Conservation (phyloP, 2,888 invertebrate species). For the Tetanocera ferruginea region DNA sequence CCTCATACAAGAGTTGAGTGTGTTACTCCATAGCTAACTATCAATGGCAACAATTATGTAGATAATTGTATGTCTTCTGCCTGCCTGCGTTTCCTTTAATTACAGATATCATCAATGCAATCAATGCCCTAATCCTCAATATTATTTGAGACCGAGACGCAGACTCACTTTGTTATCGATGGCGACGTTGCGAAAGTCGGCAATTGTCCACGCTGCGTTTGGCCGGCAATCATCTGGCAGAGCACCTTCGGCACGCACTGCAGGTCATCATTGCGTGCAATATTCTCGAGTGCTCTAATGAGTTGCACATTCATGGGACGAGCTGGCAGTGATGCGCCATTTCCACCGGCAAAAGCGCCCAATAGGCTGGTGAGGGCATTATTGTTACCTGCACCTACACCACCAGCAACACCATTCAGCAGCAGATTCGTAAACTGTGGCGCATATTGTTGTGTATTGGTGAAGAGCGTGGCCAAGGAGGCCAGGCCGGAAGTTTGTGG, state of each 20-base stretch:
- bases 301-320: constrained; percentile 66
- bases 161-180: constrained; percentile 67
- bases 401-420: constrained; percentile 52
- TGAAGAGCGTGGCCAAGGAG: constrained; percentile 59
- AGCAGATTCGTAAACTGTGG: constrained; percentile 67
- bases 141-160: not conserved
- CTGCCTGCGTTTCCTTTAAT: constrained; percentile 6
- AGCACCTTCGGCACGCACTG: constrained; percentile 85
- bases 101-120: constrained; percentile 25
- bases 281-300: constrained; percentile 73
- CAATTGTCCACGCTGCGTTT: constrained; percentile 66
- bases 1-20: no score
- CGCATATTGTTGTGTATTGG: constrained; percentile 62
- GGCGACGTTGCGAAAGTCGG: constrained; percentile 68
- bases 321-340: constrained; percentile 28
- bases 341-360: constrained; percentile 59
- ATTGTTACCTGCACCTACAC: constrained; percentile 40
- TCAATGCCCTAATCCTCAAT: constrained; percentile 13
- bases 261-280: constrained; percentile 80
- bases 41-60: constrained; percentile 10
- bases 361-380: constrained; percentile 62
- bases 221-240: constrained; percentile 80
- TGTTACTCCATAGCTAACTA: not conserved
- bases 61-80: not conserved
- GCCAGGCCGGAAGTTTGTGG: constrained; percentile 51